Percentiles rank a stretch among this genome's conserved stretches.
phyloP scores from a whole-genome alignment of 2,113 vertebrate species.

The Vireo altiloquus region DNA sequence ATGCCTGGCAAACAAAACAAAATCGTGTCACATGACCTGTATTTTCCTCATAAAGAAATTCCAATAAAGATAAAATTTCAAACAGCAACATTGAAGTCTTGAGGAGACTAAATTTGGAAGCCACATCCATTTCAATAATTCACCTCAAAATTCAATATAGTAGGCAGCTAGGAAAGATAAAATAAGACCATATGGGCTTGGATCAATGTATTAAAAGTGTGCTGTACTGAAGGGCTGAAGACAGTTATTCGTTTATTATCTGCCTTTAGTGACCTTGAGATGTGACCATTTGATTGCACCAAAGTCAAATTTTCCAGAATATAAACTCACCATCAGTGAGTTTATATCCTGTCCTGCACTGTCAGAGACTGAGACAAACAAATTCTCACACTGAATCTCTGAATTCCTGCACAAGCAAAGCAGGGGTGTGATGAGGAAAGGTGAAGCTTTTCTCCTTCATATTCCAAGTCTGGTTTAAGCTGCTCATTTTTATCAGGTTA shows the following conservation, averaged over 20 bases:
- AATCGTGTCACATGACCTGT: neutral
- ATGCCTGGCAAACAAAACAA: neutral
- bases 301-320: neutral
- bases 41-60: neutral
- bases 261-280: neutral
- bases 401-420: neutral
- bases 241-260: neutral
- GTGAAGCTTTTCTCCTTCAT: neutral
- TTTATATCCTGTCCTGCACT: neutral
- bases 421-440: neutral
- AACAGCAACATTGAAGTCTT: neutral
- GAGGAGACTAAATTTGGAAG: constrained; percentile 2
- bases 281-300: neutral
- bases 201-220: neutral
- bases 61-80: constrained; percentile 42
- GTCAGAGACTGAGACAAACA: neutral
- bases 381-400: neutral
- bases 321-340: neutral
- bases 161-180: constrained; percentile 31
- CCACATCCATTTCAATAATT: constrained; percentile 38
- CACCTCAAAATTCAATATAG: constrained; percentile 35
- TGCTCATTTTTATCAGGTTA: neutral
- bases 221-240: neutral
- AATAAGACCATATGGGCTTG: constrained; percentile 36
- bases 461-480: neutral